Evolutionary conservation across 2,113 vertebrate genomes (phyloP), one percentile per base, ranked within the genome.

Genomic region (Chaenocephalus aceratus): DNA sequence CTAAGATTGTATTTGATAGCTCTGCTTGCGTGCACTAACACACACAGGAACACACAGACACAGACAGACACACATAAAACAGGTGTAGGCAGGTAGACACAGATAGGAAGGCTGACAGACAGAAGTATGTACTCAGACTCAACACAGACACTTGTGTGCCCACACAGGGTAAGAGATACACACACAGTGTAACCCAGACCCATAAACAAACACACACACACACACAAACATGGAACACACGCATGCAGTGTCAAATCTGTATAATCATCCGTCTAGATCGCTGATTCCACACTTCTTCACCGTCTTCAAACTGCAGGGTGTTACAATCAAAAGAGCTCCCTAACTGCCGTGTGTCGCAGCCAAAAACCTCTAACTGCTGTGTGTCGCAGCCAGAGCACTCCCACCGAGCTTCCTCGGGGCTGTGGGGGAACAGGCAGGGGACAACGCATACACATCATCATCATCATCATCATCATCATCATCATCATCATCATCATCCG

Each of bases 241-340:
- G 66, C 48, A 83, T 26, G 54, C 75, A 59, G 18, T 82, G 56
- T 57, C 71, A 80, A 86, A 91, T 88, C 68, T 83, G 62, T 90
- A 86, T 91, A 92, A 92, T 91, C 85, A 89, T 72, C 6, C 18
- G 87, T 88, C 87, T 89, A 34, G 53, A 82, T 80, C 65, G 54
- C 21, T 82, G 86, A 83, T 78, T 88, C 69, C 60, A 88, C 80
- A 90, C 79, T 85, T 65, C 70, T 77, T 77, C 86, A 83, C 74
- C 61, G 10, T 80, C 72, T 79, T 85, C 75, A 91, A 90, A 91
- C 82, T 90, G 80, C 74, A 88, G 83, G 87, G 81, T 84, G 84
- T 75, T 83, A 86, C 70, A 80, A 83, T 83, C 84, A 88, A 89
- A 91, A 86, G 80, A 76, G 66, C 62, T 77, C 78, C 80, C 77